Conservation (phyloP, 1,140 invertebrate genomes). For the Popillia japonica region DNA sequence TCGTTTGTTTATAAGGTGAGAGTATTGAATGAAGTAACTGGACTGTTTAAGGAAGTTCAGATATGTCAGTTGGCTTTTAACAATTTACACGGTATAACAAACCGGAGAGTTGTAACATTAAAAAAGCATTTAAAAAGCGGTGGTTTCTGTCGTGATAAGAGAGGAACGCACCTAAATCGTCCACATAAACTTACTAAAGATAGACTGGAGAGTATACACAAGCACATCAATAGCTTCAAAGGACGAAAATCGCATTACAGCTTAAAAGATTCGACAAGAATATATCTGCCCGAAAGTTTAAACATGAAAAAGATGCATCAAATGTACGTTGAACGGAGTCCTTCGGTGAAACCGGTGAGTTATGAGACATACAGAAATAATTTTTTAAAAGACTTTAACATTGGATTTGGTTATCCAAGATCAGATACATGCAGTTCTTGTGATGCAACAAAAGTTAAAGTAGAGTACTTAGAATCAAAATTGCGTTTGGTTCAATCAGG, state of each 20-base stretch:
- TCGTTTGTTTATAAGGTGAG: constrained; percentile 33
- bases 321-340: too few relatives aligned
- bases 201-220: neutral
- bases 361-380: constrained; percentile 42
- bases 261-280: constrained; percentile 34
- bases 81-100: constrained; percentile 11
- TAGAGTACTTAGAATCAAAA: constrained; percentile 27
- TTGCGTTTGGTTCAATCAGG: too few relatives aligned
- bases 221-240: constrained; percentile 38
- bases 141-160: constrained; percentile 24
- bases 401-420: constrained; percentile 45
- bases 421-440: constrained; percentile 44
- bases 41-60: neutral
- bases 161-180: constrained; percentile 27
- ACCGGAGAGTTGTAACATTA: constrained; percentile 37
- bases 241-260: neutral
- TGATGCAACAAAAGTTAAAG: constrained; percentile 39
- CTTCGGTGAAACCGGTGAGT: constrained; percentile 16
- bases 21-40: neutral
- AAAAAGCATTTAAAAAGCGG: neutral
- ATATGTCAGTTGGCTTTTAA: constrained; percentile 35
- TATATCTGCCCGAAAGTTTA: constrained; percentile 44
- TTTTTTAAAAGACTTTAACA: constrained; percentile 43
- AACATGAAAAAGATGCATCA: constrained; percentile 41
- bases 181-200: constrained; percentile 8